Conservation (phyloP, 2,113 vertebrate genomes). For the Gambusia holbrooki region DNA sequence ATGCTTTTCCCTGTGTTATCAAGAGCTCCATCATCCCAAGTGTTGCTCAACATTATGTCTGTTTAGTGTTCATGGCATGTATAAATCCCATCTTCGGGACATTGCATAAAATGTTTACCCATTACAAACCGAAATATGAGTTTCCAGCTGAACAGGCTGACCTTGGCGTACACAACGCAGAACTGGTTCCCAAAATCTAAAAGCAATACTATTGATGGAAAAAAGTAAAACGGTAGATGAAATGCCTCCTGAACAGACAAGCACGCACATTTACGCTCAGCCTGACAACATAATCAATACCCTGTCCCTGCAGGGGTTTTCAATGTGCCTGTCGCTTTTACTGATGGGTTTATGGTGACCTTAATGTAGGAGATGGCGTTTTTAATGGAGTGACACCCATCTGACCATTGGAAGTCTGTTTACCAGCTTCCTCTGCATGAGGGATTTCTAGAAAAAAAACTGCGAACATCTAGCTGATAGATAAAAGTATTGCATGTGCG, state of each 20-base stretch:
- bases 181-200: neutral
- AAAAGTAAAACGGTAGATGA: constrained; percentile 18
- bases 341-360: constrained; percentile 33
- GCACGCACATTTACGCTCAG: constrained; percentile 4
- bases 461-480: neutral
- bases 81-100: constrained; percentile 21
- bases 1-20: constrained; percentile 40
- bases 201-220: constrained; percentile 11
- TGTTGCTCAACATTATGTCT: constrained; percentile 26
- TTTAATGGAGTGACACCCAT: constrained; percentile 28
- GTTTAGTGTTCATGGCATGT: neutral
- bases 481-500: neutral
- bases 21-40: constrained; percentile 26
- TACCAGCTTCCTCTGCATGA: neutral
- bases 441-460: neutral
- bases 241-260: neutral
- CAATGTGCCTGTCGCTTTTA: constrained; percentile 18
- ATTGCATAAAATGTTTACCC: constrained; percentile 23
- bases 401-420: neutral
- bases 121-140: constrained; percentile 15
- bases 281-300: constrained; percentile 51
- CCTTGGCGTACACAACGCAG: constrained; percentile 9
- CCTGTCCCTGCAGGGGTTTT: constrained; percentile 26
- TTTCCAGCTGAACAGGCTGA: constrained; percentile 21
- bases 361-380: constrained; percentile 20